Percentiles rank a stretch among this genome's conserved stretches.
Evolutionary conservation across 2,888 invertebrate species (phyloP).

Genomic region (Embidobia sp.): DNA sequence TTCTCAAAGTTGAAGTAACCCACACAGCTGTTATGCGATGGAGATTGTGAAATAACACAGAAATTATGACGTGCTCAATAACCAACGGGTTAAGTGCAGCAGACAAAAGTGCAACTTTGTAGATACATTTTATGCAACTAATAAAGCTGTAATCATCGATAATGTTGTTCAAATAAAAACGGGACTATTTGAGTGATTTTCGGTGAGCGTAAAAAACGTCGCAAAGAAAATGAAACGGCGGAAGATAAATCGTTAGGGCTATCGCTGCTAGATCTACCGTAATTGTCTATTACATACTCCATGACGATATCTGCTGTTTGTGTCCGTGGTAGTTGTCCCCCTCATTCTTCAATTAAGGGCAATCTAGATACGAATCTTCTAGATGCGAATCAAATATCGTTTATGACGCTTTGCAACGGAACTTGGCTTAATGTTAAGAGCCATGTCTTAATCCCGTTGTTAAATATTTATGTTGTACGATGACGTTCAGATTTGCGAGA

Average conservation of each 20-base stretch:
- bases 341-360: constrained; percentile 69
- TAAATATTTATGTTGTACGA: constrained; percentile 51
- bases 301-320: constrained; percentile 41
- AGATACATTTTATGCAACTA: too few species aligned
- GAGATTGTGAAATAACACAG: too few species aligned
- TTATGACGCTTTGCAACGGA: constrained; percentile 61
- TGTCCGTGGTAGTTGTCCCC: constrained; percentile 48
- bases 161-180: too few species aligned
- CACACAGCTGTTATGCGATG: too few species aligned
- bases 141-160: too few species aligned
- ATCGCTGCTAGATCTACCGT: constrained; percentile 51
- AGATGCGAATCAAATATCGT: constrained; percentile 62
- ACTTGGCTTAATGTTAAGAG: constrained; percentile 42
- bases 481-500: constrained; percentile 3
- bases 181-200: too few species aligned
- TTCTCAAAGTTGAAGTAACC: too few species aligned
- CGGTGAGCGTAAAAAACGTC: constrained; percentile 33
- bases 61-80: too few species aligned
- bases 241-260: constrained; percentile 52
- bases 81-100: too few species aligned
- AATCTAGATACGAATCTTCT: constrained; percentile 66
- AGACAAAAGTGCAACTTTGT: too few species aligned
- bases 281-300: constrained; percentile 59
- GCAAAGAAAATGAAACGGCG: constrained; percentile 37
- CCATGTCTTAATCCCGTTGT: constrained; percentile 51